These are phyloP conservation scores for Hafferia zeledoni DNA, from an alignment of 2,797 vertebrate species.

Conservation along the genomic window DNA sequence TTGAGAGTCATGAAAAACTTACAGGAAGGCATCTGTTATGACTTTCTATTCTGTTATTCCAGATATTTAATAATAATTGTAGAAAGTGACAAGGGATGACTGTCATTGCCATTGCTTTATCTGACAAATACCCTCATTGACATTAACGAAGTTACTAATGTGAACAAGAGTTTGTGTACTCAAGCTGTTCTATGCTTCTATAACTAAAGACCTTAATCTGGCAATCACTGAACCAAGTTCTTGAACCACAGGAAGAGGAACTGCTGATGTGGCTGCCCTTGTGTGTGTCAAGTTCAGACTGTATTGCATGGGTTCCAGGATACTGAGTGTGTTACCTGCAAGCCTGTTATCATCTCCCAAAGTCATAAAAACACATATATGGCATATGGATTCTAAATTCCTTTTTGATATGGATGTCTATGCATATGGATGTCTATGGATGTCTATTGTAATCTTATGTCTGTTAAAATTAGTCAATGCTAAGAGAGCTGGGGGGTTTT, in stretches of 20 bases:
- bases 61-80: background rate
- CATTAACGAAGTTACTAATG: background rate
- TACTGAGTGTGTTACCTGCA: background rate
- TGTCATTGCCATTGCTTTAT: background rate
- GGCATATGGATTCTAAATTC: background rate
- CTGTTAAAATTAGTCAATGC: constrained; percentile 4
- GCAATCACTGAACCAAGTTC: background rate
- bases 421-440: background rate
- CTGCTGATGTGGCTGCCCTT: background rate
- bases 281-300: background rate
- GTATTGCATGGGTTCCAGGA: background rate
- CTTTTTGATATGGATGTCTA: background rate
- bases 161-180: background rate
- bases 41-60: background rate
- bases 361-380: background rate
- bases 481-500: background rate
- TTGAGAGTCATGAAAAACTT: background rate
- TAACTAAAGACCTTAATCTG: background rate
- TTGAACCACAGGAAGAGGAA: background rate
- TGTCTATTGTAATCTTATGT: background rate
- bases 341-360: background rate
- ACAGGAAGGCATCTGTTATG: background rate
- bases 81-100: background rate
- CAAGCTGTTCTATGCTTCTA: background rate
- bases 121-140: background rate